Base-by-base conservation (phyloP, 2,797 vertebrate species). In the Lophotriccus pileatus region DNA sequence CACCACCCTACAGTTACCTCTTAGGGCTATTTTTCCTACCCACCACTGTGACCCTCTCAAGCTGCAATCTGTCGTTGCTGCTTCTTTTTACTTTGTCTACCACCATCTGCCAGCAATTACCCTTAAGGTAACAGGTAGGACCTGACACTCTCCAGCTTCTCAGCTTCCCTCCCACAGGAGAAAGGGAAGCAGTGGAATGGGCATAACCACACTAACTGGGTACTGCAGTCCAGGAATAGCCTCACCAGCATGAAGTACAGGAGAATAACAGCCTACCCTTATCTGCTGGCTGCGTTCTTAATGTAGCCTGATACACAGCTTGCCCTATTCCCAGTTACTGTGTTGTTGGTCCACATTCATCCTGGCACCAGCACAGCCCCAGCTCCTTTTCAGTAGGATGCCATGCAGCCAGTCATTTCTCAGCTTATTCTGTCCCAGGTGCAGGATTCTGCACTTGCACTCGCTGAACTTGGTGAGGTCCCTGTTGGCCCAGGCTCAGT, bases 391-490 rank as follows among this genome's bases (percentile, higher is more conserved):
- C 50, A 73, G 70, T 47, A 62, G 24, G n/a, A 67, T 37, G 53
- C 50, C 28, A 17, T 0, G 1, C 20, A 69, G 24, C 3, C 73
- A 86, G 37, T 62, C 81, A 76, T 39, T 19, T 89, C 59, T 70
- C 3, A 3, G 43, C 87, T 73, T 83, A 60, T 50, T 52, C 72
- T 30, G 25, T 28, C 43, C 79, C 73, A 91, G 72, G 43, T 85
- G 55, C 72, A 83, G 37, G 37, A 77, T 56, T 67, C 64, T 39
- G 41, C n/a, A 55, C n/a, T 47, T 2, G 1, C 30, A 58, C 41
- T 67, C 0, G 0, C 23, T 14, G 30, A 91, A 70, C 14, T 9
- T 56, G 47, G 36, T 2, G 0, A n/a, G 4, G 41, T 43, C 87
- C 44, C 41, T 41, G 16, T 5, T 74, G 85, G 56, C 83, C 28